Percentiles rank a stretch among this genome's conserved stretches.
phyloP scores from a whole-genome alignment of 2,113 vertebrate species.

The Pardalotus punctatus region DNA sequence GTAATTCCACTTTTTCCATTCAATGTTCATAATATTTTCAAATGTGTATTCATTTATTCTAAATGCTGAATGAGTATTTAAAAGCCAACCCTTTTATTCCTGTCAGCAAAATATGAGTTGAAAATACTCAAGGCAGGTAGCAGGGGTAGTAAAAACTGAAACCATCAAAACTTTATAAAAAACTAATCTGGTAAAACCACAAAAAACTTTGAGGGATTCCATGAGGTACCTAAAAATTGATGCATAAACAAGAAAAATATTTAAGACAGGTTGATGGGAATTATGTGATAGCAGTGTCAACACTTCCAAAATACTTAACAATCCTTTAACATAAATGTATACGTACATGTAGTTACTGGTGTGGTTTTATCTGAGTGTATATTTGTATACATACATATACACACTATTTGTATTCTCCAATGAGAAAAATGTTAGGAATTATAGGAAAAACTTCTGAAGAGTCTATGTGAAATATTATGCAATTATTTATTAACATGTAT shows the following conservation, averaged over 20 bases:
- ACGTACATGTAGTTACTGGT: not conserved
- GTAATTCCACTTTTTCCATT: not conserved
- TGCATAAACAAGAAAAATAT: not conserved
- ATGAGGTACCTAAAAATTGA: not conserved
- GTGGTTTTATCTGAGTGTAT: not conserved
- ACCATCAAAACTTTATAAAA: not conserved
- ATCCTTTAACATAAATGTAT: not conserved
- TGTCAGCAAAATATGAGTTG: not conserved
- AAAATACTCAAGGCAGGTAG: not conserved
- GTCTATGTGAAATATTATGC: not conserved
- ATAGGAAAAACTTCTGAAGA: not conserved
- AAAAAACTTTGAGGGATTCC: not conserved
- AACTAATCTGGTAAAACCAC: not conserved
- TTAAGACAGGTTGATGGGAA: not conserved
- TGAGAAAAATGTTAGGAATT: not conserved
- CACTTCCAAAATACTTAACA: not conserved
- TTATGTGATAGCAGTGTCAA: too few species aligned
- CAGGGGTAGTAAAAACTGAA: not conserved
- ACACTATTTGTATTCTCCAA: not conserved
- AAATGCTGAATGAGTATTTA: not conserved
- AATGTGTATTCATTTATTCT: not conserved
- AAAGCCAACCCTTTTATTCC: not conserved
- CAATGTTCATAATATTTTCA: not conserved
- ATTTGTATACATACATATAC: rapidly evolving
- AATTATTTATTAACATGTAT: not conserved